Base-by-base conservation (phyloP, 1,140 invertebrate species). In the Hormaphis cornu region DNA sequence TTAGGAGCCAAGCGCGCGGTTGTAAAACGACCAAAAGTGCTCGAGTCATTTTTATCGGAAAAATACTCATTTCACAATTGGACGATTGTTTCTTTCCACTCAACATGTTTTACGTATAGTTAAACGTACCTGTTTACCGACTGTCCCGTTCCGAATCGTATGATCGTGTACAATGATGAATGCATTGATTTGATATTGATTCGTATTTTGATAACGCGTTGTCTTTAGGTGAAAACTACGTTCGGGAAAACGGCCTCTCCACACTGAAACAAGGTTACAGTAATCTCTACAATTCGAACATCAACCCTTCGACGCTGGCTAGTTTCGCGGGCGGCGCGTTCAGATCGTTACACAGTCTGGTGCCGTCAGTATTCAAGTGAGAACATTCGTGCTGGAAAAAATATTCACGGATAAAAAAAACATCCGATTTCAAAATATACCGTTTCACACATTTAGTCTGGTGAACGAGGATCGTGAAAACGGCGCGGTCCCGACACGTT, bases 291-390 rank as follows among this genome's bases (percentile, higher is more conserved):
- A 82, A 87, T 73, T 75, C 79, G 1, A 77, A 80, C 3, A 78
- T 86, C 1, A 83, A 88, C 74, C 81, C 86, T 7, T 81, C 82
- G 0, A 79, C 87, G 18, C 79, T 85, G 26, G 87, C 86, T 75
- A 82, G 81, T 30, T 87, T 87, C 73, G 81, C 81, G 0, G 81
- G 82, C 1, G 85, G 80, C 10, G 85, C 85, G 3, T 86, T 84
- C 74, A 77, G 85, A 54, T 83, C 83, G 72, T 82, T 85, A 24
- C 85, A 87, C 75, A 82, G 83, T 7, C 75, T 84, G 16, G 77
- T 87, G 22, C 81, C 81, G 3, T 79, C 77, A 20, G 66, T 75
- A 8, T 74, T 79, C 33, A 70, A 75, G 75, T 77, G 73, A 71
- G 69, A 56, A 5, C n/a, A n/a, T n/a, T 46, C 6, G 6, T 40